Conservation (phyloP, 2,888 invertebrate species). For the Drosophila paranaensis region DNA sequence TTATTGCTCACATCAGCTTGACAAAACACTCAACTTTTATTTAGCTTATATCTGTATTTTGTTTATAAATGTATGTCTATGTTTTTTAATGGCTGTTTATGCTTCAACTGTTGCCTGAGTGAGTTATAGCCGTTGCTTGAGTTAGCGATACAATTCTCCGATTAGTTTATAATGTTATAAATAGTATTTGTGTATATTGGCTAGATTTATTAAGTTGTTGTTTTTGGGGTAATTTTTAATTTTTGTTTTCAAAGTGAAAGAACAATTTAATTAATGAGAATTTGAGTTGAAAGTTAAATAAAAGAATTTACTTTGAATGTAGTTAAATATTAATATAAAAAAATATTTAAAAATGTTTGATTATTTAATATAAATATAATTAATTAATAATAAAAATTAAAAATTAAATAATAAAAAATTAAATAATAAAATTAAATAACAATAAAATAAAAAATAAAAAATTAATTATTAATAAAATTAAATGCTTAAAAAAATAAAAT, state of each 20-base stretch:
- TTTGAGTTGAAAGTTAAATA: background rate
- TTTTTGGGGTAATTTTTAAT: background rate
- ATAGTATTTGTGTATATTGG: background rate
- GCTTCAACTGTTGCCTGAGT: background rate
- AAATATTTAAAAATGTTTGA: too few species aligned
- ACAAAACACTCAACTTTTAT: constrained; percentile 4
- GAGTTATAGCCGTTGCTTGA: constrained; percentile 2
- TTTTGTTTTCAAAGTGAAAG: background rate
- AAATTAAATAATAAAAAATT: too few species aligned
- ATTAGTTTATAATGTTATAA: background rate
- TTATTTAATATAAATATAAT: too few species aligned
- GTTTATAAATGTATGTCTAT: background rate
- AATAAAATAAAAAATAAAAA: background rate
- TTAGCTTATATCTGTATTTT: background rate
- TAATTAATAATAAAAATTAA: too few species aligned
- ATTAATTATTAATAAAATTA: background rate
- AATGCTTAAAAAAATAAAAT: background rate
- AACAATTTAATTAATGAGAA: background rate
- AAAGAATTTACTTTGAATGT: too few species aligned
- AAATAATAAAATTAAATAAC: background rate
- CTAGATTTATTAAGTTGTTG: background rate
- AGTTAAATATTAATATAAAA: background rate
- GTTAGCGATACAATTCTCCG: background rate
- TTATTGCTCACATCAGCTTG: constrained; percentile 16
- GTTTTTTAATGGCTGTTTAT: background rate